Evolutionary conservation across 23 tunicate genomes (phyloP), one percentile per base, ranked within the genome.

Genomic region (Phallusia fumigata): DNA sequence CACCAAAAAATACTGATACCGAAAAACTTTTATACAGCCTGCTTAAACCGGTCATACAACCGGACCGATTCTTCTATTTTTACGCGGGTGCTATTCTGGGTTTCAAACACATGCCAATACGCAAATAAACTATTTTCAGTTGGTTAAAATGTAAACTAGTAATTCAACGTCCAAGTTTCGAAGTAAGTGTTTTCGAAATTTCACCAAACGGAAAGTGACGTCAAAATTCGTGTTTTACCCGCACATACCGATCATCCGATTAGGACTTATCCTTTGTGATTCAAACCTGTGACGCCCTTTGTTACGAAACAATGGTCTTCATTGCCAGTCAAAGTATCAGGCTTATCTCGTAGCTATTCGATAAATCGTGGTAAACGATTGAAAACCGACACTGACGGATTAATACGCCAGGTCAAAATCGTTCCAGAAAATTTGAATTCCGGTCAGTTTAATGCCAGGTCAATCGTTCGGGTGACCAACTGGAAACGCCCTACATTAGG

Each of bases 221-320:
- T 21, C 69, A 24, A 21, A 24, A 58, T 24, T 58, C 28, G 26
- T 58, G 28, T 58, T 58, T 22, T 58, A 21, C 15, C 13, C 28
- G 69, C 69, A 24, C 69, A 58, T 40, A 40, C 47, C 47, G 69
- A 58, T 58, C 13, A 58, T 58, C 69, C 69, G 69, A 58, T 58
- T 58, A 58, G 3, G 13, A 6, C 28, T 58, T 58, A 58, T 58
- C 69, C 69, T 58, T 24, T 1, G 69, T 58, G 69, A 58, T 58
- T 58, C 69, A 58, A 58, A 58, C 69, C 26, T 58, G 3, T 58
- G 69, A 58, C 69, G 69, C 16, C 69, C 69, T 21, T 58, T 58
- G 69, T 58, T 58, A 58, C 69, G 69, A 58, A 58, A 58, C 69
- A 58, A 58, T 24, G 28, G 69, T 58, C 69, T 58, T 58, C 1